Conservation (phyloP, 2,797 vertebrate species). For the Rhabdomys pumilio region DNA sequence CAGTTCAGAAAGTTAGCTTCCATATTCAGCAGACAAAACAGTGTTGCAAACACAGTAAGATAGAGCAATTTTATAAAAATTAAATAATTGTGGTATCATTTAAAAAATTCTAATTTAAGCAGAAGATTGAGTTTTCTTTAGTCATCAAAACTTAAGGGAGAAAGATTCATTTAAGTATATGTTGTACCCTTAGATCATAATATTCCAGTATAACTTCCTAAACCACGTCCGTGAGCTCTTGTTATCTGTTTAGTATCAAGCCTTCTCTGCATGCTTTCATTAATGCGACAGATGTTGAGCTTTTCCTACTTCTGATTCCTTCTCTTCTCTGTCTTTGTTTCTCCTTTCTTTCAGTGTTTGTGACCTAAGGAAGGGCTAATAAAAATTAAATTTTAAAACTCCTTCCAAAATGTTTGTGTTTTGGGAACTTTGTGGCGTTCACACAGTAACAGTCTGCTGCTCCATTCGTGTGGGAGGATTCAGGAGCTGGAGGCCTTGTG, state of each 20-base stretch:
- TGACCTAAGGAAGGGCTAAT: background rate
- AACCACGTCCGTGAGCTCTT: background rate
- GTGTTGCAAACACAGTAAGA: background rate
- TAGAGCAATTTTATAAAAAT: background rate
- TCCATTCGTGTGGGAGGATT: background rate
- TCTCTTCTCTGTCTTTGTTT: background rate
- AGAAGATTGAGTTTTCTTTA: constrained; percentile 17
- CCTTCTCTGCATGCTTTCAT: background rate
- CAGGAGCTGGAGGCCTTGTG: background rate
- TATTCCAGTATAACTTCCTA: background rate
- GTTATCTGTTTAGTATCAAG: background rate
- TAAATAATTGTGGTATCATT: background rate
- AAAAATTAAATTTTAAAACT: background rate
- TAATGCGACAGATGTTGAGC: background rate
- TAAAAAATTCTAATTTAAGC: constrained; percentile 16
- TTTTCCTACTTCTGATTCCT: background rate
- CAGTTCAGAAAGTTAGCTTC: constrained; percentile 29
- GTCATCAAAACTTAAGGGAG: constrained; percentile 21
- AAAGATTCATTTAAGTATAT: background rate
- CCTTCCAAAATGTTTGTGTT: background rate
- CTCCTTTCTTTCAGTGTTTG: background rate
- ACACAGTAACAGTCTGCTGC: background rate
- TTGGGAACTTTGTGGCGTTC: background rate
- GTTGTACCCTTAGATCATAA: constrained; percentile 12
- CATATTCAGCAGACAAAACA: background rate